Percentiles rank a stretch among this genome's conserved stretches.
Evolutionary conservation across 2,888 invertebrate genomes (phyloP).

Genomic region (Priapulus caudatus): DNA sequence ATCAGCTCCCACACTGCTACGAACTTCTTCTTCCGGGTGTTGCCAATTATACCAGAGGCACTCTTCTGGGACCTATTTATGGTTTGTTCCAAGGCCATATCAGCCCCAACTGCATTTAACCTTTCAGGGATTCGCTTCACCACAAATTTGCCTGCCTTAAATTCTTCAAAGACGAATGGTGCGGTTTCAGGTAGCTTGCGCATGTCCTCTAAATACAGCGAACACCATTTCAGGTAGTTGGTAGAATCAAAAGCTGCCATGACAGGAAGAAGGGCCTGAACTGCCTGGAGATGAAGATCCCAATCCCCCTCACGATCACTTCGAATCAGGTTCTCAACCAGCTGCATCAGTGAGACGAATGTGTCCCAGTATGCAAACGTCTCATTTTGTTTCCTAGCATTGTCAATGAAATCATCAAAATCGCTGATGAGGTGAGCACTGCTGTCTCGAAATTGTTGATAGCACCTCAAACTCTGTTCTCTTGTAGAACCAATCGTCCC

Average conservation of each 20-base stretch:
- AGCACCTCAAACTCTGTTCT: too few species aligned
- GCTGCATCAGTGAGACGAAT: too few species aligned
- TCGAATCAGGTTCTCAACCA: too few species aligned
- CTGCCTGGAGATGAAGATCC: conserved; percentile 6
- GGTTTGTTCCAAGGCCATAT: conserved; percentile 8
- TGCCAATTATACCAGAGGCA: conserved; percentile 10
- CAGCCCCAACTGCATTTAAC: conserved; percentile 12
- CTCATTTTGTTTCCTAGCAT: too few species aligned
- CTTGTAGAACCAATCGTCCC: too few species aligned
- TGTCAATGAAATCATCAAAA: too few species aligned
- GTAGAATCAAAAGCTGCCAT: conserved; percentile 11
- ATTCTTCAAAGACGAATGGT: conserved; percentile 10
- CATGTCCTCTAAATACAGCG: conserved; percentile 10
- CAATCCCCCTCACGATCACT: conserved; percentile 9
- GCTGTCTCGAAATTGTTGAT: too few species aligned
- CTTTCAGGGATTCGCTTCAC: conserved; percentile 9
- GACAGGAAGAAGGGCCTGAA: conserved; percentile 5
- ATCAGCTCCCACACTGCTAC: conserved; percentile 11
- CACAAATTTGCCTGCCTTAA: conserved; percentile 6
- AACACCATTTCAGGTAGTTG: too few species aligned
- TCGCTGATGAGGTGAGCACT: too few species aligned
- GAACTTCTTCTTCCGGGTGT: conserved; percentile 9
- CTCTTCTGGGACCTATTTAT: conserved; percentile 8
- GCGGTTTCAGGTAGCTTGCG: conserved; percentile 9
- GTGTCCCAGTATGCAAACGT: too few species aligned